A percentile compares a stretch with the other conserved stretches of the same genome.
Conservation (phyloP, 2,888 invertebrate species). For the Nomada flava region DNA sequence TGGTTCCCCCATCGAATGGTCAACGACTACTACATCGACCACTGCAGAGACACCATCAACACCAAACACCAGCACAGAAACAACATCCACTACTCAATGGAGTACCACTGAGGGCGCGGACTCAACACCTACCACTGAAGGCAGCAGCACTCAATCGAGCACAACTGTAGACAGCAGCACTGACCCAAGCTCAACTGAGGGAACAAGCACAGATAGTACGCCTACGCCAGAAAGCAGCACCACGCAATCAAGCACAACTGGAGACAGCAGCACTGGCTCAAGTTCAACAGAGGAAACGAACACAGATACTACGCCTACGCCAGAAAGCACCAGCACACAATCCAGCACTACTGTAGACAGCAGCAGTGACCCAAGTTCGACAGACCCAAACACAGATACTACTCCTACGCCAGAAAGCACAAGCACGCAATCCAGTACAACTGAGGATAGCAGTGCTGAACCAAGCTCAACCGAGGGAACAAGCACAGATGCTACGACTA, state of each 20-base stretch:
- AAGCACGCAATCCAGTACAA: neutral
- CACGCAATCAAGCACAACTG: neutral
- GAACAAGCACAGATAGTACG: neutral
- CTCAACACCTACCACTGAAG: neutral
- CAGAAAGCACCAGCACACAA: neutral
- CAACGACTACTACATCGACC: neutral
- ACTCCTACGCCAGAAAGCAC: neutral
- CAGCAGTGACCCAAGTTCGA: neutral
- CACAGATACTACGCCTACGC: neutral
- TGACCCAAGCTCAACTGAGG: neutral
- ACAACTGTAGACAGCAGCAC: neutral
- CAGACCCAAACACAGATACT: too few relatives aligned
- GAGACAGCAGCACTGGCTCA: neutral
- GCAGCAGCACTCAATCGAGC: neutral
- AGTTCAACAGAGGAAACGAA: neutral
- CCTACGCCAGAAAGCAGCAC: neutral
- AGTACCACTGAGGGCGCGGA: neutral
- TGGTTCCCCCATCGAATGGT: constrained; percentile 21
- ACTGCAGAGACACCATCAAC: too few relatives aligned
- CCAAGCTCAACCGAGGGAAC: neutral
- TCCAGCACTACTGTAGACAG: neutral
- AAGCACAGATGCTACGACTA: too few relatives aligned
- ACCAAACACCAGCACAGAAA: too few relatives aligned
- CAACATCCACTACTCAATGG: neutral
- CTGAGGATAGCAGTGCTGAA: neutral